These are phyloP conservation scores for Idaea dimidiata DNA, from an alignment of 2,888 invertebrate genomes.

Conservation along the genomic window DNA sequence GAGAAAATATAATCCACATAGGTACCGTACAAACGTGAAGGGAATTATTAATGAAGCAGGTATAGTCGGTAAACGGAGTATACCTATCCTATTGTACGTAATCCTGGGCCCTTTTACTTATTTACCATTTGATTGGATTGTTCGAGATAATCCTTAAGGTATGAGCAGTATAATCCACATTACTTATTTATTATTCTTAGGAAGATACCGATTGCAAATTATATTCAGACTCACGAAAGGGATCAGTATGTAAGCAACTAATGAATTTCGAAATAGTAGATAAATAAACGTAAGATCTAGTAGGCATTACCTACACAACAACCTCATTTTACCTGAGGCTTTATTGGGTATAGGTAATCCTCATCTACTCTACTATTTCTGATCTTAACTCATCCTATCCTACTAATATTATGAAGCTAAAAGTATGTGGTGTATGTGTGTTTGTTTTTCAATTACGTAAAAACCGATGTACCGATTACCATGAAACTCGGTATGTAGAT, in stretches of 20 bases:
- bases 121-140: slow-evolving; percentile 34
- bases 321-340: too few species aligned
- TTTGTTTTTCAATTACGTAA: too few species aligned
- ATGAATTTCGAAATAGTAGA: neutral
- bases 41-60: slow-evolving; percentile 42
- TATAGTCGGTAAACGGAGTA: slow-evolving; percentile 18
- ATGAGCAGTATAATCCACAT: slow-evolving; percentile 19
- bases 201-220: neutral
- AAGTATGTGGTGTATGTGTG: too few species aligned
- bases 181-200: slow-evolving; percentile 19
- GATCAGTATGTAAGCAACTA: neutral
- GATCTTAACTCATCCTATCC: too few species aligned
- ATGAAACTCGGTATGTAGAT: too few species aligned
- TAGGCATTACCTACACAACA: too few species aligned
- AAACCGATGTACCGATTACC: too few species aligned
- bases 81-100: slow-evolving; percentile 27
- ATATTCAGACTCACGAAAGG: neutral
- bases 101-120: slow-evolving; percentile 32
- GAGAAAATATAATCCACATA: slow-evolving; percentile 43
- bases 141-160: slow-evolving; percentile 28
- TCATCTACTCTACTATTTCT: too few species aligned
- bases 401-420: too few species aligned
- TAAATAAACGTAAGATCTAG: neutral
- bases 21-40: slow-evolving; percentile 33
- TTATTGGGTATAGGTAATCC: too few species aligned